Base-by-base conservation (phyloP, 2,797 vertebrate species). In the Knipowitschia caucasica region DNA sequence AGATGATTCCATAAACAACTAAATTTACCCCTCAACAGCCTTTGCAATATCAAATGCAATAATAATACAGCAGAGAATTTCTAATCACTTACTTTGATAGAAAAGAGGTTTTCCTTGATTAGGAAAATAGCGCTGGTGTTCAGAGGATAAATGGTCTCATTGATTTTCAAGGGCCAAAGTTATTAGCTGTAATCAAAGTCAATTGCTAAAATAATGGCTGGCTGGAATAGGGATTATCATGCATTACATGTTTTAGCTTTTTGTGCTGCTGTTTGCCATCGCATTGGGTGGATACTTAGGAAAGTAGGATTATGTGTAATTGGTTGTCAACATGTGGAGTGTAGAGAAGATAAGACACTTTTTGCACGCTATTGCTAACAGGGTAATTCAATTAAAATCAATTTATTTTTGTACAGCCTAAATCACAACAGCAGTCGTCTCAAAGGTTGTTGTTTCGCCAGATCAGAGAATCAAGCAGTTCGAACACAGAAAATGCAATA, bases 141-240 rank as follows among this genome's bases (percentile, higher is more conserved):
- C 34, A n/a, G 29, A 23, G 18, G 5, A 34, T 12, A 34, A 23
- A 33, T 49, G 33, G 9, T 49, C 5, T 9, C 12, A 49, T 11
- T 21, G 18, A 33, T 46, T 46, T 29, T 46, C 15, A 29, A 30
- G 10, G 10, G 15, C 9, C n/a, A 30, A 46, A 29, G 20, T 46
- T 11, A 46, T 29, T 30, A 29, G 26, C 30, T 46, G 44, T 30
- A 46, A 46, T 46, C 44, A 46, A 46, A 29, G 44, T 29, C 18
- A 46, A 46, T 46, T 46, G 25, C 25, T 46, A 25, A 46, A n/a
- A 18, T 46, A 29, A 46, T 29, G 29, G 15, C 9, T 17, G 26
- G 15, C 4, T 46, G 6, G 25, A 27, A 29, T 18, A 26, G 7
- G 17, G 26, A 6, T 44, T 17, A 44, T 26, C 6, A 44, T 5